Base-by-base conservation (phyloP, 2,888 invertebrate genomes). In the Parnassius smintheus region DNA sequence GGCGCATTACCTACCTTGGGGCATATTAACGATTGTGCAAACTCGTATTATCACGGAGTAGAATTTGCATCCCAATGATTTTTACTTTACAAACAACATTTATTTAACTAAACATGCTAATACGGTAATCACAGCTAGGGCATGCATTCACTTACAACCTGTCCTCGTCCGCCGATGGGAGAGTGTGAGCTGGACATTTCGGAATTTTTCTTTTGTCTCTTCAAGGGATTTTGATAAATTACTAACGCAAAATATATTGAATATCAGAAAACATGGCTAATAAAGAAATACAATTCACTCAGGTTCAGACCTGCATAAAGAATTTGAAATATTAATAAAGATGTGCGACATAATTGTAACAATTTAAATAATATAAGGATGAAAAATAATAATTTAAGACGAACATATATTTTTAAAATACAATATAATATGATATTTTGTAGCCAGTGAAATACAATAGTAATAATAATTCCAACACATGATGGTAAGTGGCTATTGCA, bases 161-260 rank as follows among this genome's bases (percentile, higher is more conserved):
- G 72, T n/a, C 71, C 70, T 18, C 76, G 75, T 53, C 70, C 71
- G 66, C 73, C 70, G 52, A 67, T 68, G 9, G 83, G 81, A 41
- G 81, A 78, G 61, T 73, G 76, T 9, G 74, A 64, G 52, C 72
- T 72, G 8, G 72, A 71, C 49, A 65, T 53, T 49, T 13, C 57
- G 46, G n/a, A 12, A 46, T 25, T 52, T 59, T 59, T 52, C 35
- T 22, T 59, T 3, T 25, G 22, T 12, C 25, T 9, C 50, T 10
- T n/a, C 50, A 46, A 11, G 50, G 51, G 7, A 35, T 35, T 35
- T 9, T 49, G 13, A 9, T 49, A 13, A 49, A 13, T 49, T 49
- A 49, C 8, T 49, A 49, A 13, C 49, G n/a, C n/a, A 46, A 7
- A 49, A 49, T 9, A 49, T 13, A 13, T 49, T 49, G 2, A 49